These are phyloP conservation scores for Argopecten irradians DNA, from an alignment of 1,140 invertebrate species.

Conservation along the genomic window DNA sequence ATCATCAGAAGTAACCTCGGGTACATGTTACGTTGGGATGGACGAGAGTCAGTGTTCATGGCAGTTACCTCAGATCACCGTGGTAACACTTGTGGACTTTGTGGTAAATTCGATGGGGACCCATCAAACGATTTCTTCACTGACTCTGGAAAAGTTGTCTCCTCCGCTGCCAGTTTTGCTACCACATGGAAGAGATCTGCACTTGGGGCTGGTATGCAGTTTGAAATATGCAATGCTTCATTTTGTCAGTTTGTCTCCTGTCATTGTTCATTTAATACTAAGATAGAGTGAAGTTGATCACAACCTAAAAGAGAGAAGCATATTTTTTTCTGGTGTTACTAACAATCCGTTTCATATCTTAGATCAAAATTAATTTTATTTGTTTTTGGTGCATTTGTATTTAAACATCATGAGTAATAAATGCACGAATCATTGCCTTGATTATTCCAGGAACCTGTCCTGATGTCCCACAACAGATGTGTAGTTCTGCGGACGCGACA, in stretches of 20 bases:
- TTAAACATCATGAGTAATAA: background rate
- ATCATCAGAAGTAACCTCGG: slow-evolving; percentile 84
- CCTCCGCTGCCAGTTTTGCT: slow-evolving; percentile 77
- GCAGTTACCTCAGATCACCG: slow-evolving; percentile 84
- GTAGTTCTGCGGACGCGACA: slow-evolving; percentile 34
- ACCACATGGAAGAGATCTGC: slow-evolving; percentile 83
- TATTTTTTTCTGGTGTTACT: too few species aligned
- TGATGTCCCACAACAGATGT: slow-evolving; percentile 54
- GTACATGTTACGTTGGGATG: slow-evolving; percentile 85
- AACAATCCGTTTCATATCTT: too few species aligned
- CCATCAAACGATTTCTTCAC: slow-evolving; percentile 83
- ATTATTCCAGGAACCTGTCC: slow-evolving; percentile 54
- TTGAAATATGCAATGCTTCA: background rate
- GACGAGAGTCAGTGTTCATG: slow-evolving; percentile 76
- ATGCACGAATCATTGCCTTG: background rate
- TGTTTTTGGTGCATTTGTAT: too few species aligned
- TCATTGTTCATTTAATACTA: too few species aligned
- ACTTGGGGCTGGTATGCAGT: slow-evolving; percentile 80
- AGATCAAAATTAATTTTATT: too few species aligned
- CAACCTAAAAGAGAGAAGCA: too few species aligned
- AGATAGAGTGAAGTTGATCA: too few species aligned
- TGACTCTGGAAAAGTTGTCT: slow-evolving; percentile 55
- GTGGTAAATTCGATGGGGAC: slow-evolving; percentile 86
- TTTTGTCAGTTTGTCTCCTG: too few species aligned
- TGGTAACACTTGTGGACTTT: slow-evolving; percentile 88